Evolutionary conservation across 2,888 invertebrate genomes (phyloP), one percentile per base, ranked within the genome.

Genomic region (Fissipunctia ypsillon): DNA sequence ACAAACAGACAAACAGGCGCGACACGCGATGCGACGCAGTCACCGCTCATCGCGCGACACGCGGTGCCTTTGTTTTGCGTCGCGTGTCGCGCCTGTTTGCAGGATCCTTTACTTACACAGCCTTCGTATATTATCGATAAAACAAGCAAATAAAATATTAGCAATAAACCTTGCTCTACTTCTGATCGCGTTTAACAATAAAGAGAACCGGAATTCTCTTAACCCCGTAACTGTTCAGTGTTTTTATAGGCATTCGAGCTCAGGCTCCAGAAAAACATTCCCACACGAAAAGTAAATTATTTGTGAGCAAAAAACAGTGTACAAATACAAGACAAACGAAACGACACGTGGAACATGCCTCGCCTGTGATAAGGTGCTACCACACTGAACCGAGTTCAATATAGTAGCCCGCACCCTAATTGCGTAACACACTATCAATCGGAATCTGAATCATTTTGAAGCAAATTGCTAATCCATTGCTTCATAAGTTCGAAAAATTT

Each of bases 271-370:
- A 77, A 83, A 71, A 80, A 85, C 78, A 85, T 85, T 83, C 54
- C 31, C 68, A 45, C 73, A 54, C 63, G 74, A 35, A 78, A 80
- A 85, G 70, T 78, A 78, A 84, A 84, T 85, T 83, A 78, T 84
- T 78, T 76, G 84, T 70, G 52, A 65, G 71, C 69, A 73, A 83
- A 80, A 85, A 78, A 80, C 61, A 31, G 22, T 60, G 63, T 57
- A 71, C 52, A 72, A 63, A 80, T 78, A 80, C 60, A 80, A 83
- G 67, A 84, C 78, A 74, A 76, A 78, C 60, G 22, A 68, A 82
- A 74, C 64, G 76, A 79, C 72, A 80, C 65, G 68, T 50, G 31
- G 54, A 63, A 79, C 50, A 65, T 64, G 48, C 61, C 66, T 69
- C 60, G 54, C 35, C 19, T 38, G 64, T 52, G n/a, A 84, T 66